Evolutionary conservation across 2,113 vertebrate genomes (phyloP), one percentile per base, ranked within the genome.

Genomic region (Verasper variegatus): DNA sequence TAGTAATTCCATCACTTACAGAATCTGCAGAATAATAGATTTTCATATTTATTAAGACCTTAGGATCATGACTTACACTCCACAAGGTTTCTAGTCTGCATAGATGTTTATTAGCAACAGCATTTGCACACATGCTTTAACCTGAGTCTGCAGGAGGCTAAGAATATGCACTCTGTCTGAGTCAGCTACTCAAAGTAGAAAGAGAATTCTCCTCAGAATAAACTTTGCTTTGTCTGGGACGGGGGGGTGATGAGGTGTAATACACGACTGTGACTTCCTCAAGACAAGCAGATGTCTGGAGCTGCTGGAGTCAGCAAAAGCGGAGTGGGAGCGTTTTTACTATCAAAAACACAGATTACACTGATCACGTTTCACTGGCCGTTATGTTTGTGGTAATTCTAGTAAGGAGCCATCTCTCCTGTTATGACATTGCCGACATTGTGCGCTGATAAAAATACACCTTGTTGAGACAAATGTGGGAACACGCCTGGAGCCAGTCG

Each of bases 401-500:
- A 92, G 91, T 24, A 79, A 78, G 83, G 76, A 79, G 15, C 59
- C 60, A 52, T 79, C 80, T 88, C 83, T 80, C 62, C 78, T 85
- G 83, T 90, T 91, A 84, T 86, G 84, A 89, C 84, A 83, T 83
- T 74, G 83, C 75, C 31, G 27, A 87, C 88, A 89, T 88, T 87
- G 88, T 85, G 74, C 14, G 0, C 80, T 63, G 89, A 85, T 92
- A 85, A 90, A 91, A 91, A 93, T 91, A 89, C 83, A 82, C 86
- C 70, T 86, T 88, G 68, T 83, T 58, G 79, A 55, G 80, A 81
- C 78, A 66, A 78, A 71, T 86, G 90, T 88, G 88, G 82, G 85
- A 83, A 83, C 85, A 70, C 14, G 81, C 77, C 84, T 87, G 35
- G 4, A 57, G 74, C 72, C 67, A 60, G 67, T 59, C 69, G 56